Evolutionary conservation across 1,140 invertebrate species (phyloP), one percentile per base, ranked within the genome.

Genomic region (Papilio polyxenes): DNA sequence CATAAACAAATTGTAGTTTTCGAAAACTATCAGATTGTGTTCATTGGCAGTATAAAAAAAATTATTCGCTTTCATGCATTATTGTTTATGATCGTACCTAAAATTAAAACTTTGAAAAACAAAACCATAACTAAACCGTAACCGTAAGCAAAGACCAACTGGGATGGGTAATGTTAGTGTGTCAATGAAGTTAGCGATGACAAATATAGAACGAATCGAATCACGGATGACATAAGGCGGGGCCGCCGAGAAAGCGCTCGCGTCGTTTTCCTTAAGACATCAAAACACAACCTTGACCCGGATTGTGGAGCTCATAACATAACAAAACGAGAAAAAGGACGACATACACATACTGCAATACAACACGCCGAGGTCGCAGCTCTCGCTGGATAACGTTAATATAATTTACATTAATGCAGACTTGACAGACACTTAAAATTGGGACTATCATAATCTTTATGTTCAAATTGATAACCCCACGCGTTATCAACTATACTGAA

Each of bases 281-380:
- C 86, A 90, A 91, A 90, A 88, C 84, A 89, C 77, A 86, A 87
- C 90, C 89, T 90, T 91, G 90, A 92, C 89, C 87, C 86, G 85
- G 87, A 87, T 87, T 87, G 81, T 76, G 78, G 85, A 81, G 81
- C 62, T 85, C 80, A 83, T 87, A 87, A 87, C 79, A 82, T 82
- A 86, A 86, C 82, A 89, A 86, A 84, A 87, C 86, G 86, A 82
- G 85, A 82, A 87, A 90, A 90, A 91, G 87, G 87, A 89, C 84
- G 79, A 84, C 49, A 81, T 31, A 31, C 53, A 80, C 62, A 81
- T 62, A 77, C 56, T 23, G 62, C 65, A 82, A 72, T 49, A 37
- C 80, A 65, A 37, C 69, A 59, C 72, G 74, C 49, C 59, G 69
- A 83, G 83, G 83, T 86, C 84, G 84, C 85, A 82, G 65, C 82